These are phyloP conservation scores for Menidia menidia DNA, from an alignment of 2,797 vertebrate species.

Conservation along the genomic window DNA sequence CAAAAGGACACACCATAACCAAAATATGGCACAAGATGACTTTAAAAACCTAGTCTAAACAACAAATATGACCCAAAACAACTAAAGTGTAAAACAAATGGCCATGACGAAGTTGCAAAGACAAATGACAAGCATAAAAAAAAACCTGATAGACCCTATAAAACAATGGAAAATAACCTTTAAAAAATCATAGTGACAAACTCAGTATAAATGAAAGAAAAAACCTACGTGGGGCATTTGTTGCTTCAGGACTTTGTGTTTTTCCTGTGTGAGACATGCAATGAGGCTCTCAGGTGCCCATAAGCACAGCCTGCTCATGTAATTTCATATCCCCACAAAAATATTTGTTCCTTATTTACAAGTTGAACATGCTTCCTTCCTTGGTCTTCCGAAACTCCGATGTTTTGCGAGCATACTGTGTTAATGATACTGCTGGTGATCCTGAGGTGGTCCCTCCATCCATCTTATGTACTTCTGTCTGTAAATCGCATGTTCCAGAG, in stretches of 20 bases:
- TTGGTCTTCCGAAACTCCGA: background rate
- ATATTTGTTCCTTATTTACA: background rate
- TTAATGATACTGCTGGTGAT: background rate
- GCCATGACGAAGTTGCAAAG: no score
- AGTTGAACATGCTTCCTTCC: background rate
- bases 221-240: background rate
- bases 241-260: background rate
- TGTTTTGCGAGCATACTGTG: slow-evolving; percentile 1
- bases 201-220: background rate
- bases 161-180: background rate
- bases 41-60: no score
- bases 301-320: background rate
- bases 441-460: background rate
- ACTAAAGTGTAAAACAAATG: background rate
- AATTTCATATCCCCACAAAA: background rate
- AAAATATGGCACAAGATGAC: background rate
- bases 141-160: background rate
- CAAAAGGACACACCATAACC: background rate
- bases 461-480: background rate
- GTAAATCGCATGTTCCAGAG: background rate
- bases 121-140: background rate
- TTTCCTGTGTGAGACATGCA: background rate
- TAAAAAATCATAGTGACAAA: background rate
- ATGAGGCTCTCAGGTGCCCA: background rate
- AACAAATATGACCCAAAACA: background rate